Evolutionary conservation across 2,888 invertebrate genomes (phyloP).

Genomic region (Leptopilina syphax): DNA sequence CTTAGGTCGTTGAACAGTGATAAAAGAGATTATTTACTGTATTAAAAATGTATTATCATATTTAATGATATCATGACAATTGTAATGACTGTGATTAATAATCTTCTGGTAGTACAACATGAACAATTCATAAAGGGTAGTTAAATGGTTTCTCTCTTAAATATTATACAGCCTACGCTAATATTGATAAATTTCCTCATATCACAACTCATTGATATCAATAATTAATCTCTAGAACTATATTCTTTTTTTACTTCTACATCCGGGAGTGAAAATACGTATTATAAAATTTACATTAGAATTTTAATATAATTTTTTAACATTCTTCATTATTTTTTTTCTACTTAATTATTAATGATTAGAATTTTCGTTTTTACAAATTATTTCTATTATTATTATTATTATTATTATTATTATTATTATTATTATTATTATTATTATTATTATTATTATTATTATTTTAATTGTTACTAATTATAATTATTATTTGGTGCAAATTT

Average conservation of each 20-base stretch:
- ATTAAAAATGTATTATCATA: constrained; percentile 17
- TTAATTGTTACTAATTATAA: too few relatives aligned
- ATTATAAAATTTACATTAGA: too few relatives aligned
- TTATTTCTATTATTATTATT: too few relatives aligned
- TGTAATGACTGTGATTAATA: constrained; percentile 24
- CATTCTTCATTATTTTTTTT: neutral
- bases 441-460: too few relatives aligned
- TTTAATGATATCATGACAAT: constrained; percentile 9
- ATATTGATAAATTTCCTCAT: neutral
- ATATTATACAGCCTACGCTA: neutral
- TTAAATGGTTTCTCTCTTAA: neutral
- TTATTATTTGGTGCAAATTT: too few relatives aligned
- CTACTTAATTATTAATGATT: neutral
- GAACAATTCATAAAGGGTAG: constrained; percentile 17
- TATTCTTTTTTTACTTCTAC: neutral
- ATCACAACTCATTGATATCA: neutral
- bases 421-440: too few relatives aligned
- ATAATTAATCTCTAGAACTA: neutral
- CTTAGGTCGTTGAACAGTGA: constrained; percentile 16
- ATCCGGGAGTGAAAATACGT: too few relatives aligned
- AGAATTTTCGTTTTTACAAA: neutral
- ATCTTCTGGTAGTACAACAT: constrained; percentile 7
- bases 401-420: too few relatives aligned
- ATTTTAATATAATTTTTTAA: too few relatives aligned
- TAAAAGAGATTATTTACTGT: constrained; percentile 3